Evolutionary conservation across 2,113 vertebrate genomes (phyloP).

Genomic region (Carollia perspicillata): DNA sequence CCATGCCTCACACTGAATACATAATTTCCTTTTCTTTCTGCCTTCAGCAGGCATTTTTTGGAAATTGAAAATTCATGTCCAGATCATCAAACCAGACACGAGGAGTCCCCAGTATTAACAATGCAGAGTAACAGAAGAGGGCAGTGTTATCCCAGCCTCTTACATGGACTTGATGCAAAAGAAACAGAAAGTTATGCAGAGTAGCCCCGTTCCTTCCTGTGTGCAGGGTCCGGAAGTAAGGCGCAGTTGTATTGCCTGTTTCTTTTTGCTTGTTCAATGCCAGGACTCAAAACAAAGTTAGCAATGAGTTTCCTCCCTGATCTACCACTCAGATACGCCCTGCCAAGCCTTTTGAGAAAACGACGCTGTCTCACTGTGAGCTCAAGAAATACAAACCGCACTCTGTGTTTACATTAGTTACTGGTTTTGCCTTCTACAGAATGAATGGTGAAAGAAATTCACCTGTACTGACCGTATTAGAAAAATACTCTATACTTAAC

Average conservation of each 20-base stretch:
- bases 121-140: constrained; percentile 49
- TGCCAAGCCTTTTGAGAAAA: neutral
- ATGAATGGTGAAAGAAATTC: neutral
- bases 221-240: neutral
- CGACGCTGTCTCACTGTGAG: neutral
- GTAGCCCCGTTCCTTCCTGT: neutral
- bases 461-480: neutral
- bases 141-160: constrained; percentile 45
- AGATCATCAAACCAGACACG: neutral
- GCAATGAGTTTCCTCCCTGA: neutral
- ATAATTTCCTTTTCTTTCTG: neutral
- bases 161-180: neutral
- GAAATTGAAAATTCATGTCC: constrained; percentile 7
- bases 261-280: neutral
- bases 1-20: neutral
- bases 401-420: neutral
- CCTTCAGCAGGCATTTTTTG: neutral
- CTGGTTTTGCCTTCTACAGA: neutral
- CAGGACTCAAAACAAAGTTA: neutral
- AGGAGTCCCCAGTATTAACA: neutral
- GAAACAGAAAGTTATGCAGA: neutral
- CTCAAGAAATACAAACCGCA: neutral
- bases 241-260: neutral
- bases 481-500: neutral
- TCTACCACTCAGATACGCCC: neutral